Evolutionary conservation across 2,113 vertebrate genomes (phyloP).

Genomic region (Grammomys dolichurus): DNA sequence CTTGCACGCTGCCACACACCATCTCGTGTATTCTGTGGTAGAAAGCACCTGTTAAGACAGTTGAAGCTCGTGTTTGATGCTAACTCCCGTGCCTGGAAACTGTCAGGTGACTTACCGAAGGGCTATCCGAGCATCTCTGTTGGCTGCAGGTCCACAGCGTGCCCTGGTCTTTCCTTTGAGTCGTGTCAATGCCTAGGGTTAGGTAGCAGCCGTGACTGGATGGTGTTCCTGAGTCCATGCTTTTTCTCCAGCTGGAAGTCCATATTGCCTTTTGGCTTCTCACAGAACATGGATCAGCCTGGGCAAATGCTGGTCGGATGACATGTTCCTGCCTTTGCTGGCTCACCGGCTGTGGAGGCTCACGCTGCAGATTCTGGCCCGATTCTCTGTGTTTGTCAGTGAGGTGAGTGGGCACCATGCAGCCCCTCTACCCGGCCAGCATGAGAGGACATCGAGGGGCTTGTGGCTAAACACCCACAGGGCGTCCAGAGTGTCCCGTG

Average conservation of each 20-base stretch:
- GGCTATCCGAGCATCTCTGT: background rate
- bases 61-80: background rate
- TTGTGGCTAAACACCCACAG: background rate
- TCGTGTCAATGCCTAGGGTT: background rate
- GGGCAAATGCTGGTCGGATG: slow-evolving; percentile 93
- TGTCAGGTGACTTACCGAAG: background rate
- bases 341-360: slow-evolving; percentile 97
- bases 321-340: slow-evolving; percentile 92
- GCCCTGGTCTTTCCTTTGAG: background rate
- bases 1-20: background rate
- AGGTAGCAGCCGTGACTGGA: background rate
- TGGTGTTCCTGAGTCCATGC: background rate
- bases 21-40: background rate
- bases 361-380: slow-evolving; percentile 93
- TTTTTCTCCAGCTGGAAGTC: slow-evolving; percentile 88
- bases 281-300: slow-evolving; percentile 92
- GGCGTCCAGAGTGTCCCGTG: fast-evolving
- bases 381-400: slow-evolving; percentile 92
- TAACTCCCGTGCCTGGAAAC: background rate
- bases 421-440: background rate
- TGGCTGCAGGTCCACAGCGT: background rate
- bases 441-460: background rate
- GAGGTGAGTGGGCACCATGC: slow-evolving; percentile 88
- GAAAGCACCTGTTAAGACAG: background rate
- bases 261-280: slow-evolving; percentile 92